Evolutionary conservation across 2,797 vertebrate species (phyloP).

Genomic region (Austrolebias charrua): DNA sequence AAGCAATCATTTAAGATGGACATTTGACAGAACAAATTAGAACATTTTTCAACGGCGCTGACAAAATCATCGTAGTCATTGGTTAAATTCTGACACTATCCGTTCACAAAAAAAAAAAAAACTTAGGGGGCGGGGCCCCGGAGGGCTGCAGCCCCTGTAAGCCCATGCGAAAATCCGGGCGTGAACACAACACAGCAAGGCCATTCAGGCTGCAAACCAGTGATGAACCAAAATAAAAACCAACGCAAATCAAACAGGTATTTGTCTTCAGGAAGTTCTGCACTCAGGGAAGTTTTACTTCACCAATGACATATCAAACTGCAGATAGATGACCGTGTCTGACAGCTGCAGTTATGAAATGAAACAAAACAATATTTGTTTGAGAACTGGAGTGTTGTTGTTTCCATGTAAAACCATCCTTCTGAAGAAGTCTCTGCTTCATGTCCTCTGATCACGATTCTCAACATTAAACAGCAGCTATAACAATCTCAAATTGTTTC

Average conservation of each 20-base stretch:
- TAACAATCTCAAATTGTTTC: constrained; percentile 1
- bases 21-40: too few species aligned
- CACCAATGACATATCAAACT: constrained; percentile 41
- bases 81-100: too few species aligned
- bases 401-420: constrained; percentile 3
- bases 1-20: too few species aligned
- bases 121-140: too few species aligned
- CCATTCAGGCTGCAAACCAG: constrained; percentile 34
- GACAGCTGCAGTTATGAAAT: too few species aligned
- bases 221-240: constrained; percentile 30
- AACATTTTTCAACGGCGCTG: too few species aligned
- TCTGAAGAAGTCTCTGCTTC: not conserved
- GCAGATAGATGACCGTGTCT: constrained; percentile 13
- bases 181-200: constrained; percentile 53
- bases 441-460: not conserved
- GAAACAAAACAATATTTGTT: too few species aligned
- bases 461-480: not conserved
- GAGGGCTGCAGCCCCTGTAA: too few species aligned
- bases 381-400: too few species aligned
- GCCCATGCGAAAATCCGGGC: too few species aligned
- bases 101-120: too few species aligned
- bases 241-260: constrained; percentile 44
- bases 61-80: too few species aligned
- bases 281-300: constrained; percentile 23
- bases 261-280: constrained; percentile 45